Base-by-base conservation (phyloP, 2,888 invertebrate genomes). In the Zaprionus bogoriensis region DNA sequence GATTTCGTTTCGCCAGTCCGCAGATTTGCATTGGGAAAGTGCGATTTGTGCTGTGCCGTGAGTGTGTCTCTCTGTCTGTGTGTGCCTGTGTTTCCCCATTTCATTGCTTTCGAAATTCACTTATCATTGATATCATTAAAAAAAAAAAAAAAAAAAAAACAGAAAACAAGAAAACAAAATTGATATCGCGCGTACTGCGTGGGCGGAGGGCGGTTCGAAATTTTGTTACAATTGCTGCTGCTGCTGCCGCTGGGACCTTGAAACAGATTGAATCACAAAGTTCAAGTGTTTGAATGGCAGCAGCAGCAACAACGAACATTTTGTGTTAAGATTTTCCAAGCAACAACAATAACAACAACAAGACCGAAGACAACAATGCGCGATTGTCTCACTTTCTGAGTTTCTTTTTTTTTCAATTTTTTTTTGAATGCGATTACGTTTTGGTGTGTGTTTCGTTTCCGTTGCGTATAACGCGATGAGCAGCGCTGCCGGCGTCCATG, bases 1-100 rank as follows among this genome's bases (percentile, higher is more conserved):
- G 81, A 84, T 78, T 84, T 79, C 58, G 38, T 66, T 44, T 66
- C 45, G 53, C 61, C 53, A 42, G 27, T 61, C 46, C 41, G 7
- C 46, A 67, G 52, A 67, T 54, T 58, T 63, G 65, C 30, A 30
- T 30, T 30, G 30, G 7, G 17, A 36, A 36, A 36, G 32, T 19
- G 27, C 10, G 32, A 23, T 47, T 19, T n/a, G 5, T 28, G n/a
- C 20, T 38, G 7, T 17, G 25, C n/a, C 32, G 32, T 19, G 32
- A 10, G 17, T 27, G 45, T 23, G 65, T 46, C 23, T 27, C 1
- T 22, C 3, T 23, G 12, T 48, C 7, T 23, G n/a, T 23, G 32
- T 48, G 20, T 32, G 2, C 12, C 10, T 19, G 48, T 42, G 25
- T 22, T 12, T 38, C 14, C 22, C 22, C 38, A 45, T 59, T 52